Base-by-base conservation (phyloP, 2,797 vertebrate species). In the Synaphobranchus kaupii region DNA sequence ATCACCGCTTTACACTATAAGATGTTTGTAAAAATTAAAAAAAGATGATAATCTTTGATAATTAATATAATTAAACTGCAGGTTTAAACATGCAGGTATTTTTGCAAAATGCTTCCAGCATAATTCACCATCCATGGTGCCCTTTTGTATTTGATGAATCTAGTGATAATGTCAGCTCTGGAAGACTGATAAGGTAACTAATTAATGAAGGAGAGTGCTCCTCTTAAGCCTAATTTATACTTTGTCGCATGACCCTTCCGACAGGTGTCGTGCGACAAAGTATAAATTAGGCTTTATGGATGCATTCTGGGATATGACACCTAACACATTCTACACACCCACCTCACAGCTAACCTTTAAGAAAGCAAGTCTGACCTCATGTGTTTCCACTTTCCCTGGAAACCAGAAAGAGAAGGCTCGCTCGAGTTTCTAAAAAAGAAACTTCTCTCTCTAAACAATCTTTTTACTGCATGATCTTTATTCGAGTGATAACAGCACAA, bases 111-210 rank as follows among this genome's bases (percentile, higher is more conserved):
- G n/a, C 31, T 56, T 84, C 31, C 17, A 60, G 31, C 13, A 56
- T 54, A n/a, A 56, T 31, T 22, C 22, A 13, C n/a, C 82, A 56
- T 34, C 50, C 82, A 39, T 9, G 39, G 58, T 10, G n/a, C 28
- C 82, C 25, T 82, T 82, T 82, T 82, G 78, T 3, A 44, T 44
- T 50, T 31, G 52, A 84, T 50, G 52, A 56, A 58, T 84, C 52
- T n/a, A 56, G 28, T 84, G 50, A 84, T 84, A 52, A 17, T 20
- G 60, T 47, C 60, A 63, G 39, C 10, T 22, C 34, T n/a, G 34
- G 39, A 85, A 68, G 63, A 85, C 20, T 85, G 60, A 47, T 66
- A 12, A 68, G 39, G 39, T 39, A 39, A 39, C 3, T 47, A 63
- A 66, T 34, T 47, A 66, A 63, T 63, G 58, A 68, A 56, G 39